Evolutionary conservation across 2,888 invertebrate genomes (phyloP), one percentile per base, ranked within the genome.

Genomic region (Parnassius mnemosyne): DNA sequence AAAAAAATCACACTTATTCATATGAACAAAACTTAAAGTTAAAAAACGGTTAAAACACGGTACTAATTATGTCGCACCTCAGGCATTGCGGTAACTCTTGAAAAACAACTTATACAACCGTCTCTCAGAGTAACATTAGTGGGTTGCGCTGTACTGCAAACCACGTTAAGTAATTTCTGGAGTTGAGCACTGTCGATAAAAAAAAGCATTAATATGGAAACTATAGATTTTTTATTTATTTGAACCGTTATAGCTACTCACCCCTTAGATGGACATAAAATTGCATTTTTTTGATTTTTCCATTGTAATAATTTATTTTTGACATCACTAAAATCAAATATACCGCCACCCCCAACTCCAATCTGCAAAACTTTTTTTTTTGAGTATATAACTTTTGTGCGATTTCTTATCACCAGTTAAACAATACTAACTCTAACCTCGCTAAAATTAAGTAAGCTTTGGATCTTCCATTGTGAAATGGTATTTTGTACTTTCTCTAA

Each of bases 111-210:
- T 66, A 94, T 93, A 72, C 94, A 94, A 12, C 92, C 92, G 81
- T 94, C 94, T 64, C 94, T 89, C 63, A 83, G 70, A 46, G 92
- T 92, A 5, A 91, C 82, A 68, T 93, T 92, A 1, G 92, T 89
- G 13, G 92, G 92, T 78, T 94, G 94, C n/a, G 94, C 93, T 47
- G 93, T 93, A 71, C 93, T 94, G 77, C 94, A 94, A 65, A 94
- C 90, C 64, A 94, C 80, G 73, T 93, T 94, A 10, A 94, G 78
- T 60, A 94, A 81, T 70, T 93, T 93, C 64, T 90, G 90, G 49
- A 91, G 67, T 65, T 84, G 80, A 0, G 72, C 74, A 51, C 91
- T 91, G 71, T 20, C 81, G 81, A 44, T 47, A 63, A 58, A 16
- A 42, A 10, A 46, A 51, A 47, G 53, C 3, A 9, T 49, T 50